Evolutionary conservation across 1,140 invertebrate genomes (phyloP).

Genomic region (Gonatopus flavifemur): DNA sequence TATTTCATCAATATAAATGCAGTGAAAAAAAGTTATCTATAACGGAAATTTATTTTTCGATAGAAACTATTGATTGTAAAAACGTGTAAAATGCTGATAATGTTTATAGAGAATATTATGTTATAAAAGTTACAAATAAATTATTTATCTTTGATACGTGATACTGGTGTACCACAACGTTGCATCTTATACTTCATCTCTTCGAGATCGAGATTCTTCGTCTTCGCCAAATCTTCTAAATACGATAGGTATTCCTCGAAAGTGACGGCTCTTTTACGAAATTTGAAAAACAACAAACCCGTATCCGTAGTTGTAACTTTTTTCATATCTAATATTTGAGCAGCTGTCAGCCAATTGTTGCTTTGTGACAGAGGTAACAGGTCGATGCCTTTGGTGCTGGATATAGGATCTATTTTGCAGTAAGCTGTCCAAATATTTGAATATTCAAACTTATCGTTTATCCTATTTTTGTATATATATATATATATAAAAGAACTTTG

Average conservation of each 20-base stretch:
- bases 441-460: not conserved
- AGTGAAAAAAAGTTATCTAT: no score
- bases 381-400: constrained; percentile 10
- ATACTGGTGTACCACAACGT: constrained; percentile 22
- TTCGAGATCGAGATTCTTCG: constrained; percentile 27
- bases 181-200: constrained; percentile 32
- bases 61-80: no score
- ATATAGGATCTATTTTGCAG: constrained; percentile 36
- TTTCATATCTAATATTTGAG: constrained; percentile 65
- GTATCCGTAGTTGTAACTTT: constrained; percentile 65
- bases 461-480: no score
- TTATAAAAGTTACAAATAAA: constrained; percentile 2
- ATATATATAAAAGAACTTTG: no score
- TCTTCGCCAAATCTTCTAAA: constrained; percentile 27
- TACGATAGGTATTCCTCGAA: constrained; percentile 34
- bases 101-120: no score
- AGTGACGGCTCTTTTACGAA: constrained; percentile 54
- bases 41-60: no score
- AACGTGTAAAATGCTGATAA: no score
- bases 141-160: constrained; percentile 5
- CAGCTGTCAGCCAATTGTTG: constrained; percentile 70
- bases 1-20: no score
- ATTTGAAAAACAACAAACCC: constrained; percentile 63
- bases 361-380: constrained; percentile 59
- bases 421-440: constrained; percentile 22